Base-by-base conservation (phyloP, 1,140 invertebrate species). In the Trachymyrmex cornetzi region DNA sequence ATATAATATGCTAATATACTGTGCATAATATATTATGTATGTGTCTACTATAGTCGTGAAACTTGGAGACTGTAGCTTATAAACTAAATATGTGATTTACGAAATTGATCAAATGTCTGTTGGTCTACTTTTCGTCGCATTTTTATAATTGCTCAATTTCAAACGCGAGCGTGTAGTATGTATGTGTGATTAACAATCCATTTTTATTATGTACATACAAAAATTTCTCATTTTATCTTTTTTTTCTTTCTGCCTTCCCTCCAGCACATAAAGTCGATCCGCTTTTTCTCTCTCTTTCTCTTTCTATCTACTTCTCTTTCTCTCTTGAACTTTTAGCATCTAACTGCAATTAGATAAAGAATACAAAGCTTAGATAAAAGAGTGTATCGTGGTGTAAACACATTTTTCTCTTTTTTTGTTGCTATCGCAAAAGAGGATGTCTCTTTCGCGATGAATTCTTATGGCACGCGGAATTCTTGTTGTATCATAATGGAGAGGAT, bases 161-260 rank as follows among this genome's bases (percentile, higher is more conserved):
- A 38, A 82, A 82, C 3, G 67, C 24, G 38, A 44, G n/a, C 14
- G 57, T 48, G 44, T 48, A n/a, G 63, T 80, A 55, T 87, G 87
- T 79, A 67, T 71, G 69, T 87, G 79, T 71, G 6, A 14, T 66
- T 64, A 91, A 91, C 50, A 72, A 85, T 82, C 55, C 80, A 74
- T 61, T 61, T 57, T 89, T 53, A 80, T 91, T 93, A 93, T 94
- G 61, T 93, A 94, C 93, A 93, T 93, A 93, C 92, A 88, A 93
- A 92, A 93, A 66, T 63, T 85, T 71, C 48, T 87, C 90, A 85
- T 71, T 84, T 87, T 89, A 85, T 90, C 81, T 88, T 88, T 77
- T 89, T 84, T 77, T 84, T 14, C 84, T 89, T 66, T 77, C 24
- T 71, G 48, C 74, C 67, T 74, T 82, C 80, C 7, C 38, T 89